Evolutionary conservation across 2,888 invertebrate genomes (phyloP), one percentile per base, ranked within the genome.

Genomic region (Hermodice carunculata): DNA sequence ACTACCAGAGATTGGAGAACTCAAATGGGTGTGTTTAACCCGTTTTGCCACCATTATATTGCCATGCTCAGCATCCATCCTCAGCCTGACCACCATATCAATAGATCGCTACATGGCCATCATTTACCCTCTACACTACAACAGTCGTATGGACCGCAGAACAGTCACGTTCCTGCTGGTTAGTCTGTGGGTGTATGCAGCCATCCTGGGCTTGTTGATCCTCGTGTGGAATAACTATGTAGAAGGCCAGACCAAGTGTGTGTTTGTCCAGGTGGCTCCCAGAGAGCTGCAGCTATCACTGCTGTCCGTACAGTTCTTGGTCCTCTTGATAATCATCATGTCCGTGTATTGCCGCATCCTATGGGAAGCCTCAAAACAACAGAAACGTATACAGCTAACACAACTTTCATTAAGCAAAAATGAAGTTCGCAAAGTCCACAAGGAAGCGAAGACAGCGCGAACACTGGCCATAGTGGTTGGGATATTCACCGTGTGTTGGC

Each of bases 141-240:
- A 52, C 1, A 37, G 40, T 22, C 61, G 70, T 17, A 87, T 70
- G 90, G 90, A 70, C 11, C 61, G 61, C 44, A 66, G 56, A 40
- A 51, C 54, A 17, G 69, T 69, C 49, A 24, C 26, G 5, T 49
- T 24, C 17, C 28, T 49, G 11, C 22, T 49, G 5, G 17, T 49
- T 17, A 8, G 28, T 8, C 17, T 49, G 3, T 49, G 49, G 49
- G 28, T 49, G 3, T 5, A 14, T 24, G 24, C 49, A 17, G 24
- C 26, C 5, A 17, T 6, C 3, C 17, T 28, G 4, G 49, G 28
- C 17, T 19, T 24, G 5, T 3, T 24, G 14, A 6, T 28, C 6
- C 29, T 49, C 49, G 5, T 49, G 3, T 49, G 49, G 49, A 49
- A 49, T 24, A 49, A 17, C 5, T 49, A 29, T 26, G 24, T 17